phyloP scores from a whole-genome alignment of 2,888 invertebrate species.

The Lissonota sp. region DNA sequence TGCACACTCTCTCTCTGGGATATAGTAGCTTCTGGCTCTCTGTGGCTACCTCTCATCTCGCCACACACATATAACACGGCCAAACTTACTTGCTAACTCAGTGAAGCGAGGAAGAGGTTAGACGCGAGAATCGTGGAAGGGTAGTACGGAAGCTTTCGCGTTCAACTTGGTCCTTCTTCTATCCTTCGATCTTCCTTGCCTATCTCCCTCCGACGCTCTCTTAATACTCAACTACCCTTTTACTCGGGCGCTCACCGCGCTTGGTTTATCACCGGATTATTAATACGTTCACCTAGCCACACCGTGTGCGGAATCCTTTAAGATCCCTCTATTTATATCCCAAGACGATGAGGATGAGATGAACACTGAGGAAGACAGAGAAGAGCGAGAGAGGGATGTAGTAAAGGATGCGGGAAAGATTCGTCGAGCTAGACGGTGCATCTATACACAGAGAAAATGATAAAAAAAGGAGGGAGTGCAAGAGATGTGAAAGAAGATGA shows the following conservation, averaged over 20 bases:
- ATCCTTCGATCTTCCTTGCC: conserved; percentile 52
- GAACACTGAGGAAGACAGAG: background rate
- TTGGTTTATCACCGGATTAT: conserved; percentile 60
- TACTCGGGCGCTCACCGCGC: conserved; percentile 15
- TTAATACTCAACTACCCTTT: background rate
- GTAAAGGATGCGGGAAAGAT: conserved; percentile 25
- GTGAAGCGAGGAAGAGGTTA: conserved; percentile 57
- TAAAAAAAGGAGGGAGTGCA: conserved; percentile 10
- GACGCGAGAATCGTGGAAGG: conserved; percentile 53
- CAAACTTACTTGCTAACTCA: conserved; percentile 62
- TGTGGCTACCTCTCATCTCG: conserved; percentile 26
- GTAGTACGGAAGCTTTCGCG: conserved; percentile 44
- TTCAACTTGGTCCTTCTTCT: conserved; percentile 54
- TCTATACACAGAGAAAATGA: conserved; percentile 5
- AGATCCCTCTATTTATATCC: conserved; percentile 44
- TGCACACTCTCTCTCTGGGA: conserved; percentile 21
- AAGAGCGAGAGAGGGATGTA: conserved; percentile 10
- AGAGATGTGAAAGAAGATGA: conserved; percentile 2
- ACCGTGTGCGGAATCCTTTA: conserved; percentile 39
- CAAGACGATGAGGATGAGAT: conserved; percentile 13
- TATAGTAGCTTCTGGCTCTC: conserved; percentile 48
- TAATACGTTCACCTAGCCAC: conserved; percentile 55
- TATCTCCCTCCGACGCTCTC: conserved; percentile 14
- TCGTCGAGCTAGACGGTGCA: background rate
- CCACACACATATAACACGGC: conserved; percentile 18